Evolutionary conservation across 2,113 vertebrate genomes (phyloP).

Genomic region (Indicator maculatus): DNA sequence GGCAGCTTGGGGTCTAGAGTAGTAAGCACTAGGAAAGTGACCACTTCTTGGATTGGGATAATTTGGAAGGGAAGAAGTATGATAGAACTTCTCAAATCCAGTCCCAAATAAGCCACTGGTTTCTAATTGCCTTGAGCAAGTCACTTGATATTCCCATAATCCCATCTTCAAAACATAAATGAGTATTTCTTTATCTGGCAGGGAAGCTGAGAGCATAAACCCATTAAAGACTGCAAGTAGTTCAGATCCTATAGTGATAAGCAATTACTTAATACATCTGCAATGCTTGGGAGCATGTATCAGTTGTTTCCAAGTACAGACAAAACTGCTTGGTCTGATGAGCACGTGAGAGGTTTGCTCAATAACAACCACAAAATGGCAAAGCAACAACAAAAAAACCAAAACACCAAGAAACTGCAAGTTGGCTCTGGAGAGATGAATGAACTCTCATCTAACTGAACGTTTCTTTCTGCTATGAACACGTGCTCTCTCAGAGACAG

Average conservation of each 20-base stretch:
- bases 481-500: not conserved
- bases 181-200: not conserved
- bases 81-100: not conserved
- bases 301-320: not conserved
- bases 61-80: not conserved
- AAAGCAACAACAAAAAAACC: not conserved
- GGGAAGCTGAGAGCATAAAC: not conserved
- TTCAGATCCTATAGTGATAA: conserved; percentile 30
- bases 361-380: not conserved
- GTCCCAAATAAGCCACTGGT: not conserved
- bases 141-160: not conserved
- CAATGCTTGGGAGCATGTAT: not conserved
- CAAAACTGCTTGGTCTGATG: not conserved
- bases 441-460: not conserved
- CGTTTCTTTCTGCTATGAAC: not conserved
- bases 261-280: not conserved
- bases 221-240: not conserved
- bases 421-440: not conserved
- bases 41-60: not conserved
- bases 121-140: not conserved
- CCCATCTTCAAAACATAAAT: not conserved
- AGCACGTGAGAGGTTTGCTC: not conserved
- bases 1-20: not conserved
- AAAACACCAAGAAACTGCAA: not conserved
- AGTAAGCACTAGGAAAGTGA: not conserved